Evolutionary conservation across 1,140 invertebrate species (phyloP).

Genomic region (Drosophila baimaii): DNA sequence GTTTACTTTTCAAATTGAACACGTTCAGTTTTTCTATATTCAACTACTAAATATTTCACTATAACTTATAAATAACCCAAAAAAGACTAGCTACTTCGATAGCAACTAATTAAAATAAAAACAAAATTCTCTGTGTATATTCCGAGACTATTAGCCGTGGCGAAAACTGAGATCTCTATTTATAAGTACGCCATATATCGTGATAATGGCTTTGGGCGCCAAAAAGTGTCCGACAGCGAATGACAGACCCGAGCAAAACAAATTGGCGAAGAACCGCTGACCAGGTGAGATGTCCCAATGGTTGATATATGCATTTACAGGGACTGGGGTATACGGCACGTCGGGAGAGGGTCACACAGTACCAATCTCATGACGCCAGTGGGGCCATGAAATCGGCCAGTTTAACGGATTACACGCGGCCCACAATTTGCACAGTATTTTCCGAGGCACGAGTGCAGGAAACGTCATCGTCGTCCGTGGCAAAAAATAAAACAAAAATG

Average conservation of each 20-base stretch:
- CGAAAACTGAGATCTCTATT: slow-evolving; percentile 40
- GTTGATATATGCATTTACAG: slow-evolving; percentile 10
- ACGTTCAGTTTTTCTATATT: too few species aligned
- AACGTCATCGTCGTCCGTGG: slow-evolving; percentile 39
- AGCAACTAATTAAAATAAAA: neutral
- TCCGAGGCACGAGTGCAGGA: slow-evolving; percentile 37
- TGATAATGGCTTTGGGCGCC: slow-evolving; percentile 37
- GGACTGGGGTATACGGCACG: neutral
- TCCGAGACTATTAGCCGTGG: slow-evolving; percentile 10
- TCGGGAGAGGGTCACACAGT: neutral
- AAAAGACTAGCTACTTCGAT: neutral
- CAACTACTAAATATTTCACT: too few species aligned
- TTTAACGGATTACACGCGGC: slow-evolving; percentile 59
- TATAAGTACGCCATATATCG: slow-evolving; percentile 22
- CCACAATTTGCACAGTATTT: slow-evolving; percentile 32
- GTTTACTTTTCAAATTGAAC: too few species aligned
- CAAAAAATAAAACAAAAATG: slow-evolving; percentile 2
- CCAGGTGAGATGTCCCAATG: slow-evolving; percentile 46
- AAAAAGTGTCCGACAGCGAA: slow-evolving; percentile 40
- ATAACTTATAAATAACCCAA: neutral
- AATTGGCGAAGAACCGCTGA: slow-evolving; percentile 47
- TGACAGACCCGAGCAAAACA: slow-evolving; percentile 55
- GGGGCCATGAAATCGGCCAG: slow-evolving; percentile 63
- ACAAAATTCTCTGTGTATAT: slow-evolving; percentile 9
- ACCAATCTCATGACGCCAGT: slow-evolving; percentile 58